Evolutionary conservation across 1,140 invertebrate species (phyloP), one percentile per base, ranked within the genome.

Genomic region (Drosophila sulfurigaster): DNA sequence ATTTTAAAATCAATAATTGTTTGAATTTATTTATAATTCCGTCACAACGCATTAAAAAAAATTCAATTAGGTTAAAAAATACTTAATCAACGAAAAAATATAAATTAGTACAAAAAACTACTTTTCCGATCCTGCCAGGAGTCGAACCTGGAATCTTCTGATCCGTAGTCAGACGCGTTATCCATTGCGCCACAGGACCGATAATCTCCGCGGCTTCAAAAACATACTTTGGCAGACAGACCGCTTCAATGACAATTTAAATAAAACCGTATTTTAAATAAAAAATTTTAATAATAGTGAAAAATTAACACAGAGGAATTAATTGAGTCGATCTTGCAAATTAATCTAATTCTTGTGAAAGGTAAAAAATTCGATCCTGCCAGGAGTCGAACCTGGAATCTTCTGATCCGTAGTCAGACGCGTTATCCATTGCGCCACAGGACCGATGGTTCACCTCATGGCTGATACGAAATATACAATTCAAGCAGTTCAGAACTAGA

Each of bases 141-240:
- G 94, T 95, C 94, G 94, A 95, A 95, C 94, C 94, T 95, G 94
- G 94, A 95, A 95, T 95, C 94, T 95, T 95, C 94, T 95, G 94
- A 95, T 95, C 94, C 94, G 94, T 95, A 95, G 94, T 95, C 94
- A 92, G 94, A 94, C 94, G 94, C 94, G 94, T 95, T 95, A 95
- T 95, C 94, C 94, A 94, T 95, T 95, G 94, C 94, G 94, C 94
- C 94, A 95, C 94, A 94, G 93, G 94, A 94, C 94, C 94, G 35
- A 49, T 3, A 64, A 35, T 48, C 32, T 32, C 1, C 5, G 5
- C 1, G 0, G 6, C n/a, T 0, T 46, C 7, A 35, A 48, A 20
- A 59, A 52, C 3, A 4, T n/a, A n/a, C n/a, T n/a, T n/a, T n/a
- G n/a, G n/a, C n/a, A n/a, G n/a, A n/a, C n/a, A n/a, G n/a, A n/a